Evolutionary conservation across 2,113 vertebrate species (phyloP).

Genomic region (Electrona antarctica): DNA sequence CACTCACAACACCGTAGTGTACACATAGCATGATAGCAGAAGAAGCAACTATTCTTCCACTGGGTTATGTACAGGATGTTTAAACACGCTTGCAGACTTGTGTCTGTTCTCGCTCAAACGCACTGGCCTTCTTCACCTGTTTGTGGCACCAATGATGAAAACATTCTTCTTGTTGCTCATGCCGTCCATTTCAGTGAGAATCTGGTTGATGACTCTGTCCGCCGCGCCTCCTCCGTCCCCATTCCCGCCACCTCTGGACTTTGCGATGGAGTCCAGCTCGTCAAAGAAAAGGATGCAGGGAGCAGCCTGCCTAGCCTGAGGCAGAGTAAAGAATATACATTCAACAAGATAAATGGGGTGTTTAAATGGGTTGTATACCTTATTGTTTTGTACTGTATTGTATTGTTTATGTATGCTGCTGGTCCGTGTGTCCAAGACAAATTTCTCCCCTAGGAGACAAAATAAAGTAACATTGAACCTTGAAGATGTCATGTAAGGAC

Average conservation of each 20-base stretch:
- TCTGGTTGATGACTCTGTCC: constrained; percentile 98
- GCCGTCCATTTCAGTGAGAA: constrained; percentile 98
- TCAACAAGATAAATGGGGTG: background rate
- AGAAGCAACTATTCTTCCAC: too few species aligned
- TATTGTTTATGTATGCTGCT: too few species aligned
- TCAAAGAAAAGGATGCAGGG: constrained; percentile 98
- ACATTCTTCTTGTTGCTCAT: constrained; percentile 99
- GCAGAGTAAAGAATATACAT: background rate
- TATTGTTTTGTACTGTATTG: too few species aligned
- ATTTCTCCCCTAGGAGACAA: too few species aligned
- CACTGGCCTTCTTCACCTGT: constrained; percentile 56
- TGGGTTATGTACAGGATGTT: too few species aligned
- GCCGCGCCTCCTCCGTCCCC: constrained; percentile 96
- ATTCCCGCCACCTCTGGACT: constrained; percentile 95
- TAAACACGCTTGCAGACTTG: too few species aligned
- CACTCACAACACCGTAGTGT: too few species aligned
- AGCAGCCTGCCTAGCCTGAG: constrained; percentile 93
- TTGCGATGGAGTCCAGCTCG: constrained; percentile 97
- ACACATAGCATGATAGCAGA: too few species aligned
- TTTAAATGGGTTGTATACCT: background rate
- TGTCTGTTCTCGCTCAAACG: too few species aligned
- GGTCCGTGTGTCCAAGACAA: too few species aligned
- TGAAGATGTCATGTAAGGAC: too few species aligned
- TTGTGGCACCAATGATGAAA: constrained; percentile 98
- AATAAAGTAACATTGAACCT: too few species aligned